Evolutionary conservation across 2,888 invertebrate species (phyloP).

Genomic region (Abrostola tripartita): DNA sequence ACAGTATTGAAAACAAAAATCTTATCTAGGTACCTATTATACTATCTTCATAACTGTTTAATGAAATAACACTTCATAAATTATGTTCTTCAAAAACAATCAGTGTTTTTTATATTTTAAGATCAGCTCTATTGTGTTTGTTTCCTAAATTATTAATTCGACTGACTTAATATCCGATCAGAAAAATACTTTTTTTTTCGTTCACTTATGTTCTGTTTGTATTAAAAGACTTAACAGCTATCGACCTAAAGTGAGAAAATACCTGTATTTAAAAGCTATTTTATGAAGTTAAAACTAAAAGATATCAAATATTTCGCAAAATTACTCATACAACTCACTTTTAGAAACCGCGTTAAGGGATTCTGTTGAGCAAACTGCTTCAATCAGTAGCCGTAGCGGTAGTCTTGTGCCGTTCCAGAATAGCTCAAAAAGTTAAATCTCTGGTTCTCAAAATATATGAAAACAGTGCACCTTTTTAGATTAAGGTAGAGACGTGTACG

Average conservation of each 20-base stretch:
- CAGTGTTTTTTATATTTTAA: no score
- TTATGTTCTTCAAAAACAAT: neutral
- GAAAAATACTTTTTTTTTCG: no score
- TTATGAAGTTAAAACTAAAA: constrained; percentile 62
- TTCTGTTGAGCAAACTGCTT: constrained; percentile 64
- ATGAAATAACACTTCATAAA: no score
- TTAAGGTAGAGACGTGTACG: neutral
- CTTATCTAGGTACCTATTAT: neutral
- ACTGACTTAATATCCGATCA: no score
- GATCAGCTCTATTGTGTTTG: no score
- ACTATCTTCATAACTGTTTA: neutral
- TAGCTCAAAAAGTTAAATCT: constrained; percentile 35
- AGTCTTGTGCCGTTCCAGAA: constrained; percentile 39
- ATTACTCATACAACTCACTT: constrained; percentile 62
- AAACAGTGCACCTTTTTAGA: neutral
- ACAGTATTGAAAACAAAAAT: neutral
- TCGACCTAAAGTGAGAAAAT: constrained; percentile 34
- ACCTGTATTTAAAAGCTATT: constrained; percentile 37
- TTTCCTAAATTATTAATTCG: no score
- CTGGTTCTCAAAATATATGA: constrained; percentile 4
- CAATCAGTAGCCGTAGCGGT: no score
- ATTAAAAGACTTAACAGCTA: constrained; percentile 8
- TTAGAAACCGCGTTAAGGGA: constrained; percentile 63
- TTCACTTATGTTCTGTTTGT: no score
- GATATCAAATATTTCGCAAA: constrained; percentile 64